Percentiles rank a stretch among this genome's conserved stretches.
Evolutionary conservation across 2,797 vertebrate species (phyloP).

Genomic region (Onychomys arenicola): DNA sequence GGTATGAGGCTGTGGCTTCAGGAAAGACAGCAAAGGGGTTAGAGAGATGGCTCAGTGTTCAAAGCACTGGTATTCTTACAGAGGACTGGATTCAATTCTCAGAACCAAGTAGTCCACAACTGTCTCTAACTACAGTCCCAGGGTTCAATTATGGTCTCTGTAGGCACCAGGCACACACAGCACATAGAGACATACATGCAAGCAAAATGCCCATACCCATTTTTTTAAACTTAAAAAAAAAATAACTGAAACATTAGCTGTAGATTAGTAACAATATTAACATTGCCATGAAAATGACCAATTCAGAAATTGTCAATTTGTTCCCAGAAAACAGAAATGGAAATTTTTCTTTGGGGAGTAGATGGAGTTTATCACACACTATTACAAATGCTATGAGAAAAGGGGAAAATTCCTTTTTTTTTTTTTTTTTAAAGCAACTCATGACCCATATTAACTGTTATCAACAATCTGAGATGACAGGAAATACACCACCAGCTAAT

Average conservation of each 20-base stretch:
- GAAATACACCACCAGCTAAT: slow-evolving; percentile 81
- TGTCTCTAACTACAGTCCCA: not conserved
- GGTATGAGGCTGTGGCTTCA: not conserved
- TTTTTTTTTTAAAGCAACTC: slow-evolving; percentile 8
- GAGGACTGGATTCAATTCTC: not conserved
- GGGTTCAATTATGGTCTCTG: not conserved
- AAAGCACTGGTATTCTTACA: not conserved
- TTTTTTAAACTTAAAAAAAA: not conserved
- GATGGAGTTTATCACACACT: not conserved
- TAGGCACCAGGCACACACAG: not conserved
- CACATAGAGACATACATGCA: not conserved
- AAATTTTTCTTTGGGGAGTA: slow-evolving; percentile 37
- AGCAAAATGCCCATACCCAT: not conserved
- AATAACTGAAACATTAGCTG: not conserved
- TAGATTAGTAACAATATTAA: not conserved
- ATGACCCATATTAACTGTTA: slow-evolving; percentile 66
- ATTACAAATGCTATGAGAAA: slow-evolving; percentile 74
- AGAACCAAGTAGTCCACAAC: not conserved
- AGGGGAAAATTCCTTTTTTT: slow-evolving; percentile 55
- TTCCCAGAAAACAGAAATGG: slow-evolving; percentile 71
- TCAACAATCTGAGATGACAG: slow-evolving; percentile 77
- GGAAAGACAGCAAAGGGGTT: not conserved
- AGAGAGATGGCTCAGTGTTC: not conserved
- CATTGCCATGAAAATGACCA: not conserved
- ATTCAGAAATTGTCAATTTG: slow-evolving; percentile 13